Evolutionary conservation across 2,888 invertebrate species (phyloP).

Genomic region (Scaptodrosophila latifasciaeformis): DNA sequence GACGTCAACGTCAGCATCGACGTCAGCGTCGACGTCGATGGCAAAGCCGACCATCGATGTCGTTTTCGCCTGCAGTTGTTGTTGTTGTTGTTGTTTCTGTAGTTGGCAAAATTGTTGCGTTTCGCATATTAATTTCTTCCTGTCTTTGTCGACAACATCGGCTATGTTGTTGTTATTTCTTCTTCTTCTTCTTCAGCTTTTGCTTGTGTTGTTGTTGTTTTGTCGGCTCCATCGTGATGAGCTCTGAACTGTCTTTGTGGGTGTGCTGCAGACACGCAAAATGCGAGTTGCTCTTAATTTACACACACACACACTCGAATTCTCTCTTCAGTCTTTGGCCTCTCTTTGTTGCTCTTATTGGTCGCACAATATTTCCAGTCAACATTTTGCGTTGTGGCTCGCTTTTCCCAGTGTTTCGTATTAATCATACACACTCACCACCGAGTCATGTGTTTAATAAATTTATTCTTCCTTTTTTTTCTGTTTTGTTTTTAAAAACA

Average conservation of each 20-base stretch:
- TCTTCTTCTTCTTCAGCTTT: conserved; percentile 19
- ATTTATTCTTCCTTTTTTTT: no score
- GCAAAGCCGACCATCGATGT: conserved; percentile 32
- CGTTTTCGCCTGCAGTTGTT: conserved; percentile 18
- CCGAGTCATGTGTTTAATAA: conserved; percentile 52
- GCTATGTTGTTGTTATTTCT: conserved; percentile 24
- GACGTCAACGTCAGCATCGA: no score
- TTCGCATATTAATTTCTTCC: conserved; percentile 66
- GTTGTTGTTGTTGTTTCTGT: conserved; percentile 32
- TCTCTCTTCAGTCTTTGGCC: conserved; percentile 40
- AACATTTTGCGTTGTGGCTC: no score
- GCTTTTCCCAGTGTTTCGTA: conserved; percentile 16
- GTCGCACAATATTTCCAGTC: no score
- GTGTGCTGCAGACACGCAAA: conserved; percentile 24
- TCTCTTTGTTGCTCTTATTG: neutral
- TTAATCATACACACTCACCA: conserved; percentile 28
- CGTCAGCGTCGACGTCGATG: no score
- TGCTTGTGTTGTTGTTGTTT: conserved; percentile 31
- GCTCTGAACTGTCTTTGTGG: conserved; percentile 15
- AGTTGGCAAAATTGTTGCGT: conserved; percentile 68
- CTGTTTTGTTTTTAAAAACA: no score
- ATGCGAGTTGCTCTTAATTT: conserved; percentile 36
- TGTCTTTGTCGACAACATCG: conserved; percentile 37
- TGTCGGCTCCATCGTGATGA: neutral
- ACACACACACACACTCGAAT: neutral